Evolutionary conservation across 2,113 vertebrate genomes (phyloP).

Genomic region (Bettongia penicillata): DNA sequence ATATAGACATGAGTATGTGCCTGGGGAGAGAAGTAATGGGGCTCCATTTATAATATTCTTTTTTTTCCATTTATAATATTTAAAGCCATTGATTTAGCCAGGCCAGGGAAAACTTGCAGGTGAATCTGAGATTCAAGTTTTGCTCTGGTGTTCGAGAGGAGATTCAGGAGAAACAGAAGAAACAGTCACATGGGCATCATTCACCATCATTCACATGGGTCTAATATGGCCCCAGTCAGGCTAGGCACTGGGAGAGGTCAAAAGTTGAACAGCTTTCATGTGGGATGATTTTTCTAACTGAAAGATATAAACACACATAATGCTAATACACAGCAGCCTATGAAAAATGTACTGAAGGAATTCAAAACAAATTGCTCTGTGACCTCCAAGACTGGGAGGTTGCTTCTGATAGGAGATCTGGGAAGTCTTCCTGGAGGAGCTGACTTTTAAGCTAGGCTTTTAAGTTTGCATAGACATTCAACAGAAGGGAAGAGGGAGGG

Average conservation of each 20-base stretch:
- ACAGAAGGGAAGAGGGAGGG: background rate
- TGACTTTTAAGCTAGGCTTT: background rate
- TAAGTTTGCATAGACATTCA: too few species aligned
- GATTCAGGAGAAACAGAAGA: background rate
- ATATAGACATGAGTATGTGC: background rate
- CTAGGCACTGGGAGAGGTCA: background rate
- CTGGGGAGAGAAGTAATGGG: background rate
- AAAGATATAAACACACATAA: too few species aligned
- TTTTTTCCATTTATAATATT: background rate
- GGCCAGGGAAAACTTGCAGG: background rate
- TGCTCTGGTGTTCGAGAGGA: background rate
- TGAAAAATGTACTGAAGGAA: too few species aligned
- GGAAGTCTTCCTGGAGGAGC: background rate
- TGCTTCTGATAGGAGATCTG: background rate
- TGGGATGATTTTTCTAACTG: background rate
- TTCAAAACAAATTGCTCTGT: background rate
- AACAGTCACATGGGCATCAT: background rate
- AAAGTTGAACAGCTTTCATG: background rate
- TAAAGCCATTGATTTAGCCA: background rate
- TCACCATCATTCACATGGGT: background rate
- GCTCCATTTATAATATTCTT: background rate
- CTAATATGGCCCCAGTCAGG: background rate
- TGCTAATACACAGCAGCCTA: too few species aligned
- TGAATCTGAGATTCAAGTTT: background rate
- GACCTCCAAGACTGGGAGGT: background rate